These are phyloP conservation scores for Idaea aversata DNA, from an alignment of 2,888 invertebrate genomes.

Conservation along the genomic window DNA sequence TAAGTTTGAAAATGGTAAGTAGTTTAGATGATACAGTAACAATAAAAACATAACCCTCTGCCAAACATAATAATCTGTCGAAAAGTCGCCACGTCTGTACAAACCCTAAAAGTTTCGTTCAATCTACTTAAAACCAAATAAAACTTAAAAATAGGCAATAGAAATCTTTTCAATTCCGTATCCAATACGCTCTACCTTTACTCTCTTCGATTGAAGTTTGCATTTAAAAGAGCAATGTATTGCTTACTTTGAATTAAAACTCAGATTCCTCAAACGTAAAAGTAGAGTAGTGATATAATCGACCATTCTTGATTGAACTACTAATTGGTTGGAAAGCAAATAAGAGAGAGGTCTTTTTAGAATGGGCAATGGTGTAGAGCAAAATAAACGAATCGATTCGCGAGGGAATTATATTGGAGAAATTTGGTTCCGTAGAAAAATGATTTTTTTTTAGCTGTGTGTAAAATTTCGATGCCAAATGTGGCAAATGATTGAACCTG, in stretches of 20 bases:
- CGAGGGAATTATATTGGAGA: constrained; percentile 25
- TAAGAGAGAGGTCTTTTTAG: constrained; percentile 15
- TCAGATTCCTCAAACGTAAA: constrained; percentile 18
- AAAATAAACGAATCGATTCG: constrained; percentile 36
- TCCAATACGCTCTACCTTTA: neutral
- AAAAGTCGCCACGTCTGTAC: neutral
- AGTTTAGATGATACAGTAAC: neutral
- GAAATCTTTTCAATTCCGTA: neutral
- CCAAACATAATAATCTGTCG: neutral
- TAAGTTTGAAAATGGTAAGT: constrained; percentile 11
- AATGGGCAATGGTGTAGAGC: constrained; percentile 30
- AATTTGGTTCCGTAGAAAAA: constrained; percentile 38
- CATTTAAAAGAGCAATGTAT: constrained; percentile 22
- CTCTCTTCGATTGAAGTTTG: neutral
- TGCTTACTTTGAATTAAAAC: constrained; percentile 3
- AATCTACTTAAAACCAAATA: neutral
- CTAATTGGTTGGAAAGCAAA: neutral
- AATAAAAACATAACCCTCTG: neutral
- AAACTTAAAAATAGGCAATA: neutral
- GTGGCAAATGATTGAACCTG: too few relatives aligned
- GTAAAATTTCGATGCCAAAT: too few relatives aligned
- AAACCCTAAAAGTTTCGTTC: neutral
- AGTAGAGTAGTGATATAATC: constrained; percentile 39
- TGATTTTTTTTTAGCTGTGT: constrained; percentile 12
- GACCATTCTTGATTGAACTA: constrained; percentile 27